A percentile compares a stretch with the other conserved stretches of the same genome.
phyloP scores from a whole-genome alignment of 2,113 vertebrate species.

The Indicator maculatus region DNA sequence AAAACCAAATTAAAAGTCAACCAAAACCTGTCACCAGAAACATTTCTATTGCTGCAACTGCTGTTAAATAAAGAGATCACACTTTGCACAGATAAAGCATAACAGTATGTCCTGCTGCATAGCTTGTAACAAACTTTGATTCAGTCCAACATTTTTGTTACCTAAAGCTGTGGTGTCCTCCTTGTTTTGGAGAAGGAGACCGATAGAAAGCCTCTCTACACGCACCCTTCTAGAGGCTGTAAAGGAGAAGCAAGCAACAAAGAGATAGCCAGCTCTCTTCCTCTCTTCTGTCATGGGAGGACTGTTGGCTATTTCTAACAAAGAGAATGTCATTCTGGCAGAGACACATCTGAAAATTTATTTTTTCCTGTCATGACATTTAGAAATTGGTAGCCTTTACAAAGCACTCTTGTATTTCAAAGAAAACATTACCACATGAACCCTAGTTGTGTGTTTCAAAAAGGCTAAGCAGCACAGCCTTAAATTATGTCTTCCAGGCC shows the following conservation, averaged over 20 bases:
- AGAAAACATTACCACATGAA: neutral
- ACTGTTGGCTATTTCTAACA: neutral
- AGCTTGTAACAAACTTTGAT: neutral
- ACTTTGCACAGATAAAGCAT: neutral
- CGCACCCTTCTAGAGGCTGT: neutral
- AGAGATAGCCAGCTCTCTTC: neutral
- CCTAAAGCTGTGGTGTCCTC: neutral
- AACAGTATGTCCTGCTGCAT: neutral
- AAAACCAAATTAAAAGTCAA: neutral
- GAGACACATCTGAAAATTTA: neutral
- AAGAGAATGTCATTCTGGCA: neutral
- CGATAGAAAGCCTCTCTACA: neutral
- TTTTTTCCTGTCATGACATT: neutral
- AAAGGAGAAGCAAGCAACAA: neutral
- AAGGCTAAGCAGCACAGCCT: neutral
- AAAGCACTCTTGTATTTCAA: neutral
- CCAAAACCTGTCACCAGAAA: neutral
- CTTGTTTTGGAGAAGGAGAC: neutral
- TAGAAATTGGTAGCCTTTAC: neutral
- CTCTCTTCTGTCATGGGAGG: neutral
- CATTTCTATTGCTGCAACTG: neutral
- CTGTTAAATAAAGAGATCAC: neutral
- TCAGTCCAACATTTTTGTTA: neutral
- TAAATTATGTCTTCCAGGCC: neutral
- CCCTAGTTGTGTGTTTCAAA: neutral